phyloP scores from a whole-genome alignment of 2,888 invertebrate species.

The Lymantria monacha region DNA sequence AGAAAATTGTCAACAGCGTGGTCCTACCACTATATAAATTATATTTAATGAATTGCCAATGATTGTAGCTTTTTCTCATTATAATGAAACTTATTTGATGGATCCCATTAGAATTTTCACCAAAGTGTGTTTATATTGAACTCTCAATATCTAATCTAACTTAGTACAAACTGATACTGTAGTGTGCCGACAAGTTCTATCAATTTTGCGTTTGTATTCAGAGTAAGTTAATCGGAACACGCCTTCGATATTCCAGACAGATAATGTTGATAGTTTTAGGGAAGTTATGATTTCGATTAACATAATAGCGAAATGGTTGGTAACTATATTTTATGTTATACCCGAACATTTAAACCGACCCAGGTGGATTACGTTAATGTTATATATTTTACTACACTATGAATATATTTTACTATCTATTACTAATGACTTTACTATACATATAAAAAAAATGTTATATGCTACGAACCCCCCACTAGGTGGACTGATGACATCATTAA shows the following conservation, averaged over 20 bases:
- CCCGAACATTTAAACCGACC: background rate
- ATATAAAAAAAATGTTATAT: too few relatives aligned
- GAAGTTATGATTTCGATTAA: conserved; percentile 11
- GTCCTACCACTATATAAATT: too few relatives aligned
- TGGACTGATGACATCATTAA: too few relatives aligned
- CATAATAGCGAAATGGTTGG: conserved; percentile 4
- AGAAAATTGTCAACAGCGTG: too few relatives aligned
- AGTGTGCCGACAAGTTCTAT: conserved; percentile 24
- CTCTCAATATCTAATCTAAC: conserved; percentile 34
- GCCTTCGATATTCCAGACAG: conserved; percentile 20
- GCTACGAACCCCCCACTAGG: too few relatives aligned
- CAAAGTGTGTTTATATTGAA: conserved; percentile 20
- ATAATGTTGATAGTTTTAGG: conserved; percentile 23
- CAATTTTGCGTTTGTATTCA: conserved; percentile 34
- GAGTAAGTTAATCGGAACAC: conserved; percentile 26
- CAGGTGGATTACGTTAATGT: background rate
- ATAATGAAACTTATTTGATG: background rate
- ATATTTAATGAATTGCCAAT: too few relatives aligned
- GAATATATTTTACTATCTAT: too few relatives aligned
- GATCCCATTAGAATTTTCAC: conserved; percentile 22
- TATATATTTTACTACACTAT: too few relatives aligned
- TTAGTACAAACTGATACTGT: conserved; percentile 26
- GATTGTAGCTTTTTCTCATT: background rate
- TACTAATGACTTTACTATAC: too few relatives aligned
- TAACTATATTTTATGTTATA: background rate